Percentiles rank a stretch among this genome's conserved stretches.
These are phyloP conservation scores for Dichetophora obliterata DNA, from an alignment of 2,888 invertebrate species.

Conservation along the genomic window DNA sequence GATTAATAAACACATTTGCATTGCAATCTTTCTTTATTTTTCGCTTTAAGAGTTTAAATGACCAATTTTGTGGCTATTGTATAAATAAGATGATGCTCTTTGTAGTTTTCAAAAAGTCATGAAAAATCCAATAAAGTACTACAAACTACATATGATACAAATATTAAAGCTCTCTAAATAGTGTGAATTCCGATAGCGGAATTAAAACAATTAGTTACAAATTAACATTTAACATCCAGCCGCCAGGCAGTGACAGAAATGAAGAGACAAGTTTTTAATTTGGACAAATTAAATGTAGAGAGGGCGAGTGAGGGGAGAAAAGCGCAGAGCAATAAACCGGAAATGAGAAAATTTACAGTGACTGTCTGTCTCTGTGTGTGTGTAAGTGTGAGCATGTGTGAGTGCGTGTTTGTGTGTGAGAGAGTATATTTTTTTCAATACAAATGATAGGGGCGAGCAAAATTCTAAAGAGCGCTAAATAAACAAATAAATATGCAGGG, in stretches of 20 bases:
- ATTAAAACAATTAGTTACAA: conserved; percentile 25
- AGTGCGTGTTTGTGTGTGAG: neutral
- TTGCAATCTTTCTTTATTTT: too few species aligned
- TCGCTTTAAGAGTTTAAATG: too few species aligned
- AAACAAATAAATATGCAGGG: conserved; percentile 21
- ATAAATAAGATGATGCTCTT: too few species aligned
- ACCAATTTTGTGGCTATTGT: too few species aligned
- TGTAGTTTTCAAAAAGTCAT: too few species aligned
- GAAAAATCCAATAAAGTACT: too few species aligned
- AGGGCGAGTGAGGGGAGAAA: neutral
- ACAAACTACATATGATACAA: too few species aligned
- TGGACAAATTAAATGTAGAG: neutral
- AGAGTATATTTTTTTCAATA: neutral
- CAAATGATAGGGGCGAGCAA: neutral
- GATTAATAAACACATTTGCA: too few species aligned
- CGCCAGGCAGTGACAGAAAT: conserved; percentile 23
- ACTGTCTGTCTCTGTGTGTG: neutral
- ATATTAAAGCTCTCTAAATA: neutral
- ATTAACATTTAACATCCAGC: conserved; percentile 3
- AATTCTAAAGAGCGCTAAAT: neutral
- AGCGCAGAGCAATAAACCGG: conserved; percentile 32
- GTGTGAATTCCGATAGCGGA: neutral
- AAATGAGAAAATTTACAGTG: conserved; percentile 34
- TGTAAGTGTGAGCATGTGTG: neutral
- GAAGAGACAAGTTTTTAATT: conserved; percentile 10